These are phyloP conservation scores for Indicator indicator DNA, from an alignment of 2,113 vertebrate genomes.

Conservation along the genomic window DNA sequence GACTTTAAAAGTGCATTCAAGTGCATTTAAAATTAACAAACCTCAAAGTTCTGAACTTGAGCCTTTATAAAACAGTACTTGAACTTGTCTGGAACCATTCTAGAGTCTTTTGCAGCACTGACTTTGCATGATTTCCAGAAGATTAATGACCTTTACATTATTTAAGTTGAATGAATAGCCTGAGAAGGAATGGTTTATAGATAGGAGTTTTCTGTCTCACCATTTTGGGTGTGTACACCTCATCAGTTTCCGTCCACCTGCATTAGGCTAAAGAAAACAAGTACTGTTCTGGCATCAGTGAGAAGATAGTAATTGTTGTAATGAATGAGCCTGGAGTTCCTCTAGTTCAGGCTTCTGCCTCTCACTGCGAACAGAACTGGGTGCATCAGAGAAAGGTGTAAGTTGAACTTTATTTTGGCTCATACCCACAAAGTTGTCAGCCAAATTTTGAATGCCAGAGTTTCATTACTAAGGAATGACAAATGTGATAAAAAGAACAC, in stretches of 20 bases:
- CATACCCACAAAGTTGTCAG: conserved; percentile 49
- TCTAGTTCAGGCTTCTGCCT: neutral
- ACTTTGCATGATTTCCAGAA: neutral
- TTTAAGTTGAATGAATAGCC: neutral
- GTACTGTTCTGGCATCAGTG: neutral
- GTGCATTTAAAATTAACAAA: neutral
- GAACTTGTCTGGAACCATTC: neutral
- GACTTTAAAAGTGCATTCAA: neutral
- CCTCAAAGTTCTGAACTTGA: neutral
- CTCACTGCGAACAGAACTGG: neutral
- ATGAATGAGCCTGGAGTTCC: neutral
- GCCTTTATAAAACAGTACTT: neutral
- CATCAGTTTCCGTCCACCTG: neutral
- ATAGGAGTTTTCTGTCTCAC: neutral
- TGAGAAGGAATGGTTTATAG: neutral
- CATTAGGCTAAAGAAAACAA: conserved; percentile 3
- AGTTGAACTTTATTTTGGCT: conserved; percentile 41
- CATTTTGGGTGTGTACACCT: neutral
- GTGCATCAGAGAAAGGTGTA: conserved; percentile 34
- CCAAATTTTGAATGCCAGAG: conserved; percentile 35
- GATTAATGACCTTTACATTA: neutral
- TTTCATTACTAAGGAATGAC: conserved; percentile 50
- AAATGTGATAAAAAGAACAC: conserved; percentile 57
- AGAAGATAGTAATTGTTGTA: neutral
- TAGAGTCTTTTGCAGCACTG: neutral